These are phyloP conservation scores for Fragum sueziense DNA, from an alignment of 2,888 invertebrate genomes.

Conservation along the genomic window DNA sequence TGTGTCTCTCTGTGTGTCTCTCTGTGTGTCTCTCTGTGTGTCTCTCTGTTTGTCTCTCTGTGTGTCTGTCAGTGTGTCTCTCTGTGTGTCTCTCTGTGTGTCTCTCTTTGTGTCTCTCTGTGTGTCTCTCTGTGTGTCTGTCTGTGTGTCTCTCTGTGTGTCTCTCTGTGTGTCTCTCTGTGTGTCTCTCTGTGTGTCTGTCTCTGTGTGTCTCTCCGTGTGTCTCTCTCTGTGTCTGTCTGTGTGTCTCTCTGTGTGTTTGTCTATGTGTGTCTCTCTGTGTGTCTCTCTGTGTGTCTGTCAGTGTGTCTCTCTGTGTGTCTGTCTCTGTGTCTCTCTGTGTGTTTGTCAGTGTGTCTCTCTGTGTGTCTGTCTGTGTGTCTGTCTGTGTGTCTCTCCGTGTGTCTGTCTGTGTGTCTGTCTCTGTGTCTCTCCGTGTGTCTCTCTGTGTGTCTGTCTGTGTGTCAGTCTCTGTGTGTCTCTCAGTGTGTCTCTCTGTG, in stretches of 20 bases:
- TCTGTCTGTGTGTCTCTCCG: slow-evolving; percentile 23
- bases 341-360: slow-evolving; percentile 31
- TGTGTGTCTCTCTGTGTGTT: slow-evolving; percentile 33
- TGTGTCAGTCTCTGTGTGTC: background rate
- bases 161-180: slow-evolving; percentile 1
- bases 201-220: background rate
- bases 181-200: background rate
- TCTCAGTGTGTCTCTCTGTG: slow-evolving; percentile 15
- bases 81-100: background rate
- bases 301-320: slow-evolving; percentile 13
- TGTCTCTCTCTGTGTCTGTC: background rate
- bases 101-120: no score
- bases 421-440: background rate
- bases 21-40: slow-evolving; percentile 34
- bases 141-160: background rate
- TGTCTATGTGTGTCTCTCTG: slow-evolving; percentile 37
- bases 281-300: slow-evolving; percentile 25
- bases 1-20: background rate
- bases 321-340: slow-evolving; percentile 18
- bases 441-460: background rate
- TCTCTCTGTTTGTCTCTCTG: no score
- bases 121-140: slow-evolving; percentile 8
- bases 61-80: no score
- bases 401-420: background rate
- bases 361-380: slow-evolving; percentile 33